Conservation (phyloP, 2,888 invertebrate genomes). For the Philonicus albiceps region DNA sequence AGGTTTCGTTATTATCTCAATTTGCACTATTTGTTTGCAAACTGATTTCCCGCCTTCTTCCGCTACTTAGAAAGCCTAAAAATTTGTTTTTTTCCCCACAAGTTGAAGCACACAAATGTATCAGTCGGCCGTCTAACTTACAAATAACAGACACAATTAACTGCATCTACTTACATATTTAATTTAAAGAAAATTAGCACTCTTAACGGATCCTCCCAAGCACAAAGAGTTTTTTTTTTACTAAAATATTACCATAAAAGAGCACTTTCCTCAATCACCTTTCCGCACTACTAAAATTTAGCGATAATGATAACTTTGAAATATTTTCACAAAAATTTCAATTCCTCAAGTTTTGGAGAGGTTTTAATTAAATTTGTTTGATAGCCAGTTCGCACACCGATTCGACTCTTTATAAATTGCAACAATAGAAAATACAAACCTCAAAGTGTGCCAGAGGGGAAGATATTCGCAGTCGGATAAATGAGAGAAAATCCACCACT, state of each 20-base stretch:
- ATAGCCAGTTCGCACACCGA: background rate
- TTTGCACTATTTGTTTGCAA: background rate
- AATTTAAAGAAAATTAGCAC: background rate
- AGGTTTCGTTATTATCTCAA: background rate
- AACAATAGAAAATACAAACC: background rate
- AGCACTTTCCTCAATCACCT: background rate
- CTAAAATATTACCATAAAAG: background rate
- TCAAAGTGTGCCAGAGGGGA: background rate
- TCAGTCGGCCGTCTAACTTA: background rate
- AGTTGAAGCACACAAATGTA: background rate
- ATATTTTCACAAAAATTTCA: background rate
- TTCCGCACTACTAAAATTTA: background rate
- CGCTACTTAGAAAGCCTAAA: background rate
- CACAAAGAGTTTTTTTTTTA: background rate
- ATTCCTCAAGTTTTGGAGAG: background rate
- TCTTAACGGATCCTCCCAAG: background rate
- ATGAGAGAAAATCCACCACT: background rate
- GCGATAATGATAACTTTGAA: background rate
- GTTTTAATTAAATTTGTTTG: background rate
- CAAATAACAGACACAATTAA: background rate
- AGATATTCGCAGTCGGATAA: background rate
- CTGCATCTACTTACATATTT: background rate
- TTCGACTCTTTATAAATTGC: background rate
- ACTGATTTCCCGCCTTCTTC: background rate
- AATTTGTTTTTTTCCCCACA: background rate